phyloP scores from a whole-genome alignment of 2,797 vertebrate species.

The Lacerta agilis region DNA sequence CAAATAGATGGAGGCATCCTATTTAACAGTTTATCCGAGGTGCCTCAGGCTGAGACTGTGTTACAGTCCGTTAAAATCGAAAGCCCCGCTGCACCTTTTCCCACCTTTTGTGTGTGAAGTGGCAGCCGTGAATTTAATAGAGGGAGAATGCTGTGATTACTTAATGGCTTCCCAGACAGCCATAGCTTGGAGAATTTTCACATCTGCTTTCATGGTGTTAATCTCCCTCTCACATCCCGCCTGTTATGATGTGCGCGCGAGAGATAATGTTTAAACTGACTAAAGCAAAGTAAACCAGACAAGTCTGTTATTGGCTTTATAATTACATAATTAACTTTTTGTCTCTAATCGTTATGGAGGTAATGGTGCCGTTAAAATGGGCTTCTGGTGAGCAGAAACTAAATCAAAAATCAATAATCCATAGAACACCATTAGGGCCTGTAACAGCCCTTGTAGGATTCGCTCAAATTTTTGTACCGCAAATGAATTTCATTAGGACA shows the following conservation, averaged over 20 bases:
- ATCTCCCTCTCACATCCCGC: constrained; percentile 99
- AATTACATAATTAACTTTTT: constrained; percentile 99
- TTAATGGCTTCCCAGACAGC: constrained; percentile 99
- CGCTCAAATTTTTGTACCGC: constrained; percentile 86
- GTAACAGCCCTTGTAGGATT: constrained; percentile 86
- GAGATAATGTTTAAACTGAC: constrained; percentile 99
- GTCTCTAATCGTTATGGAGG: constrained; percentile 99
- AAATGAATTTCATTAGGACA: constrained; percentile 98
- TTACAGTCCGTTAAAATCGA: constrained; percentile 94
- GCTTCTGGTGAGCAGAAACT: constrained; percentile 95
- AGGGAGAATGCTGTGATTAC: constrained; percentile 99
- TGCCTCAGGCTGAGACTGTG: constrained; percentile 88
- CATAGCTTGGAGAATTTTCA: constrained; percentile 99
- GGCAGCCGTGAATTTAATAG: constrained; percentile 97
- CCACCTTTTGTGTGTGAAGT: constrained; percentile 96
- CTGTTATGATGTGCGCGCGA: constrained; percentile 98
- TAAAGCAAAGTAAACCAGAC: constrained; percentile 99
- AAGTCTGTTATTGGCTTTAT: constrained; percentile 99
- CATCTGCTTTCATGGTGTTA: constrained; percentile 99
- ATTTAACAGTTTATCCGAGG: constrained; percentile 91
- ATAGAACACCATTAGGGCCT: constrained; percentile 99
- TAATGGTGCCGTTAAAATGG: constrained; percentile 99
- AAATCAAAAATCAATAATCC: constrained; percentile 99
- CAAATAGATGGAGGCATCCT: constrained; percentile 90
- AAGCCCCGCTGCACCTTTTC: constrained; percentile 87